These are phyloP conservation scores for Halictus quadricinctus DNA, from an alignment of 2,888 invertebrate genomes.

Conservation along the genomic window DNA sequence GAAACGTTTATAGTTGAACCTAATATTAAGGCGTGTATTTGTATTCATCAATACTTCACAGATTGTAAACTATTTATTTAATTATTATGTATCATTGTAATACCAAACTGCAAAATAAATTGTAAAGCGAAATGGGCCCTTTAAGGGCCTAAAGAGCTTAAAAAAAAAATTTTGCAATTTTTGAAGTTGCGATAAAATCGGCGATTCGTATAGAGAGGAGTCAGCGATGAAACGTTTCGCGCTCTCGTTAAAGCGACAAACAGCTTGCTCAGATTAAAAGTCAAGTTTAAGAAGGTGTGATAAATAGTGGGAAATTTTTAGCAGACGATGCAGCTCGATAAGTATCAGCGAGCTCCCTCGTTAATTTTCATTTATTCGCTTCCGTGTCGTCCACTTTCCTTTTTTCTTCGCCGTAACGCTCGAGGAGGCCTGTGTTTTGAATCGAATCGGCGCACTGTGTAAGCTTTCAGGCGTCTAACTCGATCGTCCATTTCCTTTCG, in stretches of 20 bases:
- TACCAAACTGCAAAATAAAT: no score
- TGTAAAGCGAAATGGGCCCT: no score
- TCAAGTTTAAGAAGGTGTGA: neutral
- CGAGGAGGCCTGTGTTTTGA: slow-evolving; percentile 4
- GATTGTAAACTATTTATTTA: no score
- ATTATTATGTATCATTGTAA: no score
- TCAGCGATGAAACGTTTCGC: neutral
- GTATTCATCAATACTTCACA: no score
- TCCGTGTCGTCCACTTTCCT: slow-evolving; percentile 21
- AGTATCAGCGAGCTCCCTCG: slow-evolving; percentile 9
- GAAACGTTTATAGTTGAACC: no score
- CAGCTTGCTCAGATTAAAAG: neutral
- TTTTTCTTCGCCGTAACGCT: slow-evolving; percentile 4
- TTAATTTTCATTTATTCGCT: slow-evolving; percentile 14
- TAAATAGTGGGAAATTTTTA: neutral
- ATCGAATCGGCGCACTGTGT: slow-evolving; percentile 2
- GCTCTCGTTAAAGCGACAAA: neutral
- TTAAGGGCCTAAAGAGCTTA: no score
- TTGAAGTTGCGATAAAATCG: no score
- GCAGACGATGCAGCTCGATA: slow-evolving; percentile 9
- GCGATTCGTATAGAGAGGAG: no score
- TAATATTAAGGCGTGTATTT: no score
- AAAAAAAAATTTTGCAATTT: no score
- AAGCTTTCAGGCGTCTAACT: slow-evolving; percentile 3
- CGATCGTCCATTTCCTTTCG: slow-evolving; percentile 10